Evolutionary conservation across 1,140 invertebrate species (phyloP), one percentile per base, ranked within the genome.

Genomic region (Caerostris darwini): DNA sequence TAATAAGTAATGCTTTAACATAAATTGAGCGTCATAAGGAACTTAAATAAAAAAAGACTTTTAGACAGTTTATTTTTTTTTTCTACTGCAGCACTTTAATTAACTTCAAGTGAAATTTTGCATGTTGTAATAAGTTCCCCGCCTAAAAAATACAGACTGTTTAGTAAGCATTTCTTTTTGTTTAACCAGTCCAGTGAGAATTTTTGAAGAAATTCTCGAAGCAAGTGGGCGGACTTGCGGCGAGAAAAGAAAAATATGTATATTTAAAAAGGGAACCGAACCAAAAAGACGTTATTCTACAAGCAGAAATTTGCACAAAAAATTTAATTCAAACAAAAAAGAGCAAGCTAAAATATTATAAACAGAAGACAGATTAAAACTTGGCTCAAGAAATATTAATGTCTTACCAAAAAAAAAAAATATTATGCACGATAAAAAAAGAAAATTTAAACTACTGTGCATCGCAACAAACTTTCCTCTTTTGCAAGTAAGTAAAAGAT

Each of bases 401-500:
- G 71, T 12, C 53, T 12, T 77, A 50, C 5, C 71, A 77, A 71
- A 77, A 71, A 71, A 34, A 34, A 34, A 34, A 2, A 1, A 34
- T 34, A 34, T 34, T 2, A 53, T 77, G 71, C 7, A 53, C 10
- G 8, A 50, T 12, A 12, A 12, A 12, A 12, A 77, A 71, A 71
- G 50, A 77, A 77, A 50, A 50, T 53, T 77, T 77, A 77, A 77
- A 71, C 12, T 34, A 12, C 8, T 77, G 14, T 77, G 34, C 50
- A 77, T 77, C 71, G 71, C 71, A 77, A 77, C 71, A 77, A 77
- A 77, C 71, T 77, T 77, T 77, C 71, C 53, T 34, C 50, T 77
- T 77, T 5, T 12, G 8, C 50, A 7, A 50, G 8, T 53, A 10
- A 77, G 71, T 14, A 77, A 77, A 77, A 53, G 19, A 77, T 53